Evolutionary conservation across 2,113 vertebrate species (phyloP), one percentile per base, ranked within the genome.

Genomic region (Archilochus colubris): DNA sequence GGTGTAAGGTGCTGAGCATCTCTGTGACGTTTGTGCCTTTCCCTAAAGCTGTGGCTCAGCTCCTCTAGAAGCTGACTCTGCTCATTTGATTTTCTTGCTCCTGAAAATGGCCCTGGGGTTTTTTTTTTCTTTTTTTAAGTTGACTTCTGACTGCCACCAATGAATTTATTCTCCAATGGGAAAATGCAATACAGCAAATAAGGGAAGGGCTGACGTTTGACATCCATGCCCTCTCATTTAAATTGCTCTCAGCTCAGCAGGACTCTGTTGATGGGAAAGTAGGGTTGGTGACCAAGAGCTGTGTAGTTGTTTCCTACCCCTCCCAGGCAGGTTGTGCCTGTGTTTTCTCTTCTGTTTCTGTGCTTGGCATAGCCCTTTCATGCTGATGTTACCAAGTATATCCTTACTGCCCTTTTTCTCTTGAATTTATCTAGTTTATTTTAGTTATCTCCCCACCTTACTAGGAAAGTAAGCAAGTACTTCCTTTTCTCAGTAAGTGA

Each of bases 1-100:
- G 10, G 36, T 33, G 33, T 33, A 33, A 15, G 40, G 81, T 1
- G 5, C 38, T 28, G 55, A 83, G 72, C 10, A 4, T 54, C 0
- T 0, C 54, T 12, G 12, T 9, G 16, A 5, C 1, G 0, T 18
- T 80, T 0, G 0, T 51, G 30, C 5, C 30, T 24, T 10, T 75
- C 55, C 28, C 25, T 12, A 12, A 0, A 0, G 0, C 59, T 21
- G 31, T 16, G 27, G 53, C 48, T 88, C 14, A 4, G 72, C 48
- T 79, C 51, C 53, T 36, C 51, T 61, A 31, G 36, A 7, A 40
- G 23, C 0, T 27, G 58, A 33, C 64, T 64, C 55, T n/a, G 57
- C 92, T 84, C 24, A 0, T 30, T 48, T 40, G 46, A 19, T 66
- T 38, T 18, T 76, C 13, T 48, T 30, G 23, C 57, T 84, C 30